phyloP scores from a whole-genome alignment of 2,797 vertebrate species.

The Threskiornis aethiopicus region DNA sequence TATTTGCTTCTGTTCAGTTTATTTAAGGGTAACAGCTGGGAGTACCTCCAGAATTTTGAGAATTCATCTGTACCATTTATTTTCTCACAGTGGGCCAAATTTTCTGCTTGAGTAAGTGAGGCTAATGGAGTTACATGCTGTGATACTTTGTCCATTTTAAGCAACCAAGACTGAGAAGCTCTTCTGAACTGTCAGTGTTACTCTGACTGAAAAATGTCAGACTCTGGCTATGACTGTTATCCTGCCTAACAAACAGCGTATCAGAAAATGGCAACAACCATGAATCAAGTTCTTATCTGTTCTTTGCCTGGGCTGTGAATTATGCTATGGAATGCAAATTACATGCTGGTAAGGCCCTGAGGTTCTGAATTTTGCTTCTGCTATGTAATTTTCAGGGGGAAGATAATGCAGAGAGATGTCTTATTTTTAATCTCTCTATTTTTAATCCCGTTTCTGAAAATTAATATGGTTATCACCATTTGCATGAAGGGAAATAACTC shows the following conservation, averaged over 20 bases:
- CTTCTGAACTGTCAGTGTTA: neutral
- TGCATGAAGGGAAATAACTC: neutral
- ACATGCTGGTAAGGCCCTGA: neutral
- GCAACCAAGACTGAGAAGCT: neutral
- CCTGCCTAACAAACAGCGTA: neutral
- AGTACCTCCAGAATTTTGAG: neutral
- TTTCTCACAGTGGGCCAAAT: neutral
- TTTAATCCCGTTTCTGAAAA: neutral
- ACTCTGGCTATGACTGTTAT: neutral
- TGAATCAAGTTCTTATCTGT: neutral
- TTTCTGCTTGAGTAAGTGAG: neutral
- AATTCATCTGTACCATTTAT: neutral
- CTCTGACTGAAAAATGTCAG: neutral
- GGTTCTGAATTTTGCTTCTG: neutral
- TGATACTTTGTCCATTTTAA: neutral
- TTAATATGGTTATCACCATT: neutral
- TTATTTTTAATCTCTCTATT: neutral
- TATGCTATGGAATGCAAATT: neutral
- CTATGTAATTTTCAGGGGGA: neutral
- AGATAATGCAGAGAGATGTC: neutral
- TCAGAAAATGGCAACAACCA: neutral
- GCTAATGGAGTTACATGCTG: neutral
- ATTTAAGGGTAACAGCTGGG: neutral
- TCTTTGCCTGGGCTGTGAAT: neutral
- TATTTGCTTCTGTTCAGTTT: neutral